Evolutionary conservation across 1,140 invertebrate species (phyloP), one percentile per base, ranked within the genome.

Genomic region (Zaprionus vittiger): DNA sequence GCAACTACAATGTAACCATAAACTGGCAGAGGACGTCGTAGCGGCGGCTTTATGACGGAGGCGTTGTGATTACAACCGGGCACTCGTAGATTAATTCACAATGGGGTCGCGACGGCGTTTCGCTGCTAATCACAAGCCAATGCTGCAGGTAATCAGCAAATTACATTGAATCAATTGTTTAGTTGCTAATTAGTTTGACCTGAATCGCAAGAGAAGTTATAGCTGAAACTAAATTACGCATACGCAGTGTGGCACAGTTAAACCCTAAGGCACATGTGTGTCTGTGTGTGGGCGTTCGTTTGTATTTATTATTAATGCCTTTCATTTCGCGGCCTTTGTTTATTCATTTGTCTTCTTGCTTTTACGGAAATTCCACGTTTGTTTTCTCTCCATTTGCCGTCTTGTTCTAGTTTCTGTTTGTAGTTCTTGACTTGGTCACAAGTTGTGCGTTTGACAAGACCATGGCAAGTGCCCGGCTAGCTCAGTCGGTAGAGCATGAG

Each of bases 401-500:
- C 55, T 37, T 4, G 22, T 37, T 57, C 47, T 41, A 4, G 14
- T 66, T 60, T 67, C 38, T 47, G 49, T 52, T 17, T 37, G 67
- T 24, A 66, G 24, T 67, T 73, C 60, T 60, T 38, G 55, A 15
- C 34, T 17, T 28, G 49, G 44, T 60, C 55, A 49, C 11, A 76
- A 68, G 9, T 52, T 54, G 41, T 7, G 26, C 6, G 9, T 54
- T 72, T 24, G 60, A 1, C n/a, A n/a, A 1, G 0, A 1, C 0
- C 5, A 4, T 0, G 0, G 0, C 60, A 91, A 91, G 69, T 87
- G 96, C 95, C 95, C 95, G 95, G 95, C 95, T 96, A 96, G 96
- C 96, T 96, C 95, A 96, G 95, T 97, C 96, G 96, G 96, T 97
- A 97, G 96, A 97, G 96, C 96, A 97, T 96, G 96, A 96, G 96